Evolutionary conservation across 1,140 invertebrate genomes (phyloP).

Genomic region (Phthorimaea operculella): DNA sequence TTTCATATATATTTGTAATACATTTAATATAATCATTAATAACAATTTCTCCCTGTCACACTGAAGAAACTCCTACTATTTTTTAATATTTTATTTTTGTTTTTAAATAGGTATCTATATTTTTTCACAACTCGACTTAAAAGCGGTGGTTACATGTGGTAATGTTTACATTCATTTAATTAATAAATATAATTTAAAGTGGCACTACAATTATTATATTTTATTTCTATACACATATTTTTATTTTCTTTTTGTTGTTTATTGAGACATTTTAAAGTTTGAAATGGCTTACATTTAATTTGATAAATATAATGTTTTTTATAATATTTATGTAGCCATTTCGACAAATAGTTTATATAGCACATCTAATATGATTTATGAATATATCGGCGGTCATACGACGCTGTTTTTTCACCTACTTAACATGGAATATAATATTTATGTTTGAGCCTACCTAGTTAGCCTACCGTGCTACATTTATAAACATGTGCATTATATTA

Average conservation of each 20-base stretch:
- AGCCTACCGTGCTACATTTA: too few species aligned
- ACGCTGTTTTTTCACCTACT: too few species aligned
- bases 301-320: too few species aligned
- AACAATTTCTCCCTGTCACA: conserved; percentile 25
- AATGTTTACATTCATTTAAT: conserved; percentile 1
- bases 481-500: too few species aligned
- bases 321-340: too few species aligned
- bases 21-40: conserved; percentile 25
- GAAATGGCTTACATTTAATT: neutral
- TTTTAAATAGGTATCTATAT: neutral
- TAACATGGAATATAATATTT: too few species aligned
- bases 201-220: conserved; percentile 17
- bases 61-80: conserved; percentile 14
- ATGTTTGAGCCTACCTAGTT: too few species aligned
- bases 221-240: conserved; percentile 1
- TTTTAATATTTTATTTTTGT: conserved; percentile 11
- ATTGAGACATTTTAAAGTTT: neutral
- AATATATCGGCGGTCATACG: too few species aligned
- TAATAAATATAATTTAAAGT: conserved; percentile 14
- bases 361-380: too few species aligned
- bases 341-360: too few species aligned
- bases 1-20: conserved; percentile 16
- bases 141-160: conserved; percentile 24
- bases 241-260: neutral
- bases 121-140: conserved; percentile 26